A percentile compares a stretch with the other conserved stretches of the same genome.
phyloP scores from a whole-genome alignment of 2,888 invertebrate genomes.

The Cetonia aurata region DNA sequence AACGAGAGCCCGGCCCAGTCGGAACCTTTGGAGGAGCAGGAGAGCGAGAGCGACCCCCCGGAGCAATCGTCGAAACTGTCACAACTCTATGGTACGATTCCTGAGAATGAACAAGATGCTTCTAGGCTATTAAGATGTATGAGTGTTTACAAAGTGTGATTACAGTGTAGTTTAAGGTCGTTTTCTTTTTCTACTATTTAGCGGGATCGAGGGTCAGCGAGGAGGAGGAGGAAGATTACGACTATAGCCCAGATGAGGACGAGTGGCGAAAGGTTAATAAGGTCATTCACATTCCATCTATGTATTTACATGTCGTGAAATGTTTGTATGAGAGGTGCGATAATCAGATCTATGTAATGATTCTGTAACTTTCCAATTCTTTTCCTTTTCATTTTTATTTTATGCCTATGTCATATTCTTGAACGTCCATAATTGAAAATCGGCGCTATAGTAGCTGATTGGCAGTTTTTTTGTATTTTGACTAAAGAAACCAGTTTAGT shows the following conservation, averaged over 20 bases:
- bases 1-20: slow-evolving; percentile 63
- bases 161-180: neutral
- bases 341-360: neutral
- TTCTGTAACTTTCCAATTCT: too few species aligned
- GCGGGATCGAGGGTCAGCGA: slow-evolving; percentile 83
- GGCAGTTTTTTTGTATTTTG: too few species aligned
- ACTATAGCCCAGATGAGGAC: slow-evolving; percentile 87
- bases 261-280: slow-evolving; percentile 83
- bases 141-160: slow-evolving; percentile 32
- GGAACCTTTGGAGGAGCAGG: slow-evolving; percentile 67
- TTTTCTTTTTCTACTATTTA: slow-evolving; percentile 44
- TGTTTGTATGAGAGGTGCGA: neutral
- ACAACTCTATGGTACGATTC: slow-evolving; percentile 69
- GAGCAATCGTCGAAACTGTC: slow-evolving; percentile 69
- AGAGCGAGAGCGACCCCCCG: slow-evolving; percentile 60
- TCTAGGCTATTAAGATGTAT: slow-evolving; percentile 70
- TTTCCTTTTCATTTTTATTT: too few species aligned
- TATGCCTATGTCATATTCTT: too few species aligned
- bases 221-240: slow-evolving; percentile 84
- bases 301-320: slow-evolving; percentile 22
- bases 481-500: too few species aligned
- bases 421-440: too few species aligned
- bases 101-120: slow-evolving; percentile 64
- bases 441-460: too few species aligned
- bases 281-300: slow-evolving; percentile 57